Percentiles rank a stretch among this genome's conserved stretches.
These are phyloP conservation scores for Calephelis perditalis DNA, from an alignment of 2,888 invertebrate species.

Conservation along the genomic window DNA sequence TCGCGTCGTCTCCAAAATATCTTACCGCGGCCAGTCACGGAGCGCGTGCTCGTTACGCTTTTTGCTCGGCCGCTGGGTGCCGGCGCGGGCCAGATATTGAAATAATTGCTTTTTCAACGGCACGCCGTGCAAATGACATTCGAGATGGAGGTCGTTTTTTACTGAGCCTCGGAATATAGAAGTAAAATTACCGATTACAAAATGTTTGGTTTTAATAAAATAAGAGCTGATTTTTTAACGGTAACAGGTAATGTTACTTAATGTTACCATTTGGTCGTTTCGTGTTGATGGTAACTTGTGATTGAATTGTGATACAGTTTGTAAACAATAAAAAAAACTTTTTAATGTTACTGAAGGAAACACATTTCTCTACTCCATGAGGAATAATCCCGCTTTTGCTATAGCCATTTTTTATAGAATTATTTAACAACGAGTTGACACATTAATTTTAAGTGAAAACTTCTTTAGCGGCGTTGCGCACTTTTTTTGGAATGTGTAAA, in stretches of 20 bases:
- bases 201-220: constrained; percentile 54
- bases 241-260: constrained; percentile 4
- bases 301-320: neutral
- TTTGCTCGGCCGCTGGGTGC: constrained; percentile 47
- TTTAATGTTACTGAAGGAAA: too few relatives aligned
- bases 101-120: constrained; percentile 77
- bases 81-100: constrained; percentile 69
- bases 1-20: constrained; percentile 55
- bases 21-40: constrained; percentile 56
- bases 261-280: constrained; percentile 7
- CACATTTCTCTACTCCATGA: too few relatives aligned
- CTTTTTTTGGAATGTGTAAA: too few relatives aligned
- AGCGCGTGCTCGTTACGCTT: constrained; percentile 67
- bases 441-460: too few relatives aligned
- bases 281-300: neutral
- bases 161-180: constrained; percentile 50
- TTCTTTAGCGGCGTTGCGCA: too few relatives aligned
- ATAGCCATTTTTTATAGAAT: too few relatives aligned
- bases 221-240: constrained; percentile 19
- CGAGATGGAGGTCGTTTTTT: constrained; percentile 76
- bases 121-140: constrained; percentile 77
- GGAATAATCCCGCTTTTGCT: too few relatives aligned
- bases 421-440: too few relatives aligned
- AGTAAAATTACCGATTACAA: constrained; percentile 68
- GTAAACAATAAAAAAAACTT: neutral